These are phyloP conservation scores for Orientallactaga sibirica DNA, from an alignment of 2,797 vertebrate genomes.

Conservation along the genomic window DNA sequence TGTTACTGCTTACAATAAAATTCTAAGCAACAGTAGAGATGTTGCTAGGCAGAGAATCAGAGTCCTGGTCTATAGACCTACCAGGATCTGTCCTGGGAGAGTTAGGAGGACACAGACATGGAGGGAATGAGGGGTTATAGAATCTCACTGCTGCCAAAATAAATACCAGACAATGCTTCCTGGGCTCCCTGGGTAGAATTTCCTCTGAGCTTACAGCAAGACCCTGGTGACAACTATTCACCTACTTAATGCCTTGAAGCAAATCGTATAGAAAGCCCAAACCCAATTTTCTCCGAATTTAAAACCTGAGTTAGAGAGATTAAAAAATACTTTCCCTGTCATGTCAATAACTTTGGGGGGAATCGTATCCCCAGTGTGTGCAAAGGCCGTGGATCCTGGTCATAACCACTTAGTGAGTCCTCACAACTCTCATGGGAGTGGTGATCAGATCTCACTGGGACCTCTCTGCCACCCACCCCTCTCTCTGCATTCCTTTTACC, in stretches of 20 bases:
- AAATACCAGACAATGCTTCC: background rate
- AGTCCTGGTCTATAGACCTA: background rate
- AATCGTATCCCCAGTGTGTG: background rate
- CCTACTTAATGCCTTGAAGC: background rate
- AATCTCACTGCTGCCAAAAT: background rate
- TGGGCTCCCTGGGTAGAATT: background rate
- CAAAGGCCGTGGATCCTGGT: background rate
- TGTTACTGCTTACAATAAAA: background rate
- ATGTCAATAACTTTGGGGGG: background rate
- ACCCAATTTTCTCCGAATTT: slow-evolving; percentile 31
- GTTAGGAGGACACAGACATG: fast-evolving
- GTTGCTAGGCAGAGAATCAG: background rate
- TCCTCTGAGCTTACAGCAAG: background rate
- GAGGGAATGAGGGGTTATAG: too few species aligned
- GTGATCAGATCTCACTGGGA: fast-evolving
- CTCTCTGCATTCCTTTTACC: background rate
- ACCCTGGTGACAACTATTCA: background rate
- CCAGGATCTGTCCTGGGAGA: background rate
- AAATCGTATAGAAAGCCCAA: background rate
- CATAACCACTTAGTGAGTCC: background rate
- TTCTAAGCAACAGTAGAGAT: background rate
- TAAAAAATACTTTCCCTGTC: slow-evolving; percentile 31
- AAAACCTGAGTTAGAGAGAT: slow-evolving; percentile 53
- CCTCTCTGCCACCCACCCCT: too few species aligned
- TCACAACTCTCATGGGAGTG: background rate